These are phyloP conservation scores for Nipponia nippon DNA, from an alignment of 2,113 vertebrate species.

Conservation along the genomic window DNA sequence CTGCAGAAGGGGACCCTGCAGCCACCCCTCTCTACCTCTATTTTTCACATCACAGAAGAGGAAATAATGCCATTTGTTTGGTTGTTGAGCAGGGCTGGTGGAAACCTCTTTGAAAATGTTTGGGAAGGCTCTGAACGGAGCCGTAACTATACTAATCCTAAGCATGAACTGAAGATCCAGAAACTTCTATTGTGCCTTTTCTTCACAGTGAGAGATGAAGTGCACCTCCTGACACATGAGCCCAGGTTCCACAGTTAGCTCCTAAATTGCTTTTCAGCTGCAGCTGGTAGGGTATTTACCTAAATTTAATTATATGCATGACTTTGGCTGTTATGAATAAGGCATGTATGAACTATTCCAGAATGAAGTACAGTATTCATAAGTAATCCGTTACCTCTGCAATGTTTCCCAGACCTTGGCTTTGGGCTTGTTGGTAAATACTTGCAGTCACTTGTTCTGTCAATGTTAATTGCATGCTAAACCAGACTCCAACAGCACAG, in stretches of 20 bases:
- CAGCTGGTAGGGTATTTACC: not conserved
- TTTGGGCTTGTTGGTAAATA: constrained; percentile 17
- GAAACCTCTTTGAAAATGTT: accelerated
- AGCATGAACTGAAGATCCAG: not conserved
- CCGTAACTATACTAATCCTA: not conserved
- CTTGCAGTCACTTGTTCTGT: constrained; percentile 34
- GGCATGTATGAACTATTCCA: not conserved
- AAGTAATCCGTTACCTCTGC: not conserved
- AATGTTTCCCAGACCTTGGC: not conserved
- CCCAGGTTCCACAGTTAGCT: not conserved
- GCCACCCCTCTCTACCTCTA: not conserved
- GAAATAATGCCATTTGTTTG: not conserved
- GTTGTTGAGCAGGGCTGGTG: not conserved
- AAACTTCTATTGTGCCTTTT: not conserved
- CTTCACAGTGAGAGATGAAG: not conserved
- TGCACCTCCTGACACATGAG: not conserved
- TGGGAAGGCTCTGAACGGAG: not conserved
- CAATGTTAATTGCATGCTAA: not conserved
- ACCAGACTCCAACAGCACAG: not conserved
- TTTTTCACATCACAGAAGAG: not conserved
- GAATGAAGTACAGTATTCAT: not conserved
- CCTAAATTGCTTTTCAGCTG: not conserved
- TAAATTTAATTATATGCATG: not conserved
- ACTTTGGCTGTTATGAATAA: not conserved
- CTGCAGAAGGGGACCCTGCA: not conserved